Base-by-base conservation (phyloP, 1,140 invertebrate genomes). In the Microplitis mediator region DNA sequence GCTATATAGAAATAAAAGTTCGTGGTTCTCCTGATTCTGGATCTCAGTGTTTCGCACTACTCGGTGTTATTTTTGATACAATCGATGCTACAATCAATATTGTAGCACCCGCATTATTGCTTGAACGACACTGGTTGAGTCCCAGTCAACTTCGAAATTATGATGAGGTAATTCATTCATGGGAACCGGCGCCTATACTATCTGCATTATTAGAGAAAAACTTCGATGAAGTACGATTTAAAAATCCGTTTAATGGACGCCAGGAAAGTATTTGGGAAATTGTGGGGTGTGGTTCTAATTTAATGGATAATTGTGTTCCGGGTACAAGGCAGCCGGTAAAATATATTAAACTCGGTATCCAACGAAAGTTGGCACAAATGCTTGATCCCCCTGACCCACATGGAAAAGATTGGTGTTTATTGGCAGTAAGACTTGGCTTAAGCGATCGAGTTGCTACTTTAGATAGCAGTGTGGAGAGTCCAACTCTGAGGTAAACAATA, bases 351-450 rank as follows among this genome's bases (percentile, higher is more conserved):
- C 80, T 87, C 45, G 84, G 88, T 50, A 83, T 89, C 61, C 86
- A 89, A 75, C 86, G 89, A 74, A 84, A 86, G 78, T 77, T 91
- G 3, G 91, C 91, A 66, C 84, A 89, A 31, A 83, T 94, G 66
- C 85, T 96, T 11, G 95, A 96, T 86, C 93, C 93, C 1, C 90
- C 92, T 5, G 93, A 95, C 81, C 88, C 90, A 3, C 91, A 94
- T 80, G 95, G 95, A 9, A 88, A 91, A 74, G 94, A 96, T 81
- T 95, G 94, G 94, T 95, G 93, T 82, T 87, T 96, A 68, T 82
- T 96, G 35, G 94, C 94, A 4, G 90, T 95, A 1, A 88, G 91
- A 72, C 83, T 95, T 35, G 93, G 93, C 31, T 84, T 87, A 35
- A 84, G 84, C 4, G 86, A 87, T 77, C 81, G 81, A 23, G 86